Base-by-base conservation (phyloP, 2,797 vertebrate species). In the Cuniculus paca region DNA sequence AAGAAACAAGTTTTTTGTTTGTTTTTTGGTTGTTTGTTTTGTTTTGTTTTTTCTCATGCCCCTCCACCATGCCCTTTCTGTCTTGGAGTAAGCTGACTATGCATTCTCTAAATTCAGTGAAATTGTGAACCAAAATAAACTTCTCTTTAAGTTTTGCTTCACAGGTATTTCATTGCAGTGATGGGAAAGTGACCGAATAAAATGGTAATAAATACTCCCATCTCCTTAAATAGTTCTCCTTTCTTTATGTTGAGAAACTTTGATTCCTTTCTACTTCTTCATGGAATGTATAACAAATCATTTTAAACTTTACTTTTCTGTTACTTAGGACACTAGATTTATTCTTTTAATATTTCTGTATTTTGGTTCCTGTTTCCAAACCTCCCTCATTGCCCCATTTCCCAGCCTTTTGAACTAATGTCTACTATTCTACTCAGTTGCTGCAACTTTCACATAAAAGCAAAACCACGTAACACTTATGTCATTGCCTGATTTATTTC, bases 361-460 rank as follows among this genome's bases (percentile, higher is more conserved):
- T n/a, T 65, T 9, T 7, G 48, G 34, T 7, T 58, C 8, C 19
- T 48, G 7, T 24, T 70, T 50, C 58, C 54, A 0, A 31, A 2
- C 0, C 2, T 20, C 58, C 22, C 13, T 16, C 42, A 10, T 1
- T 22, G 61, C 10, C 14, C 14, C 61, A 11, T 5, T 2, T n/a
- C 50, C 2, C 70, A 22, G 48, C 39, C 39, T 70, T 28, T 16
- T 45, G 48, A 70, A 56, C 19, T 0, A n/a, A 2, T 45, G 36
- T 45, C 36, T 84, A 17, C 12, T 56, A 6, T 65, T 83, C 24
- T 85, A 31, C 2, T 10, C 0, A 22, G 65, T 58, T 85, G 36
- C 12, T 12, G 0, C 2, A 58, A 28, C 12, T 68, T 48, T 78
- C 24, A 24, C 2, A 61, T 3, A 11, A 24, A 45, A 56, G 28